These are phyloP conservation scores for Eupithecia abbreviata DNA, from an alignment of 2,888 invertebrate genomes.

Conservation along the genomic window DNA sequence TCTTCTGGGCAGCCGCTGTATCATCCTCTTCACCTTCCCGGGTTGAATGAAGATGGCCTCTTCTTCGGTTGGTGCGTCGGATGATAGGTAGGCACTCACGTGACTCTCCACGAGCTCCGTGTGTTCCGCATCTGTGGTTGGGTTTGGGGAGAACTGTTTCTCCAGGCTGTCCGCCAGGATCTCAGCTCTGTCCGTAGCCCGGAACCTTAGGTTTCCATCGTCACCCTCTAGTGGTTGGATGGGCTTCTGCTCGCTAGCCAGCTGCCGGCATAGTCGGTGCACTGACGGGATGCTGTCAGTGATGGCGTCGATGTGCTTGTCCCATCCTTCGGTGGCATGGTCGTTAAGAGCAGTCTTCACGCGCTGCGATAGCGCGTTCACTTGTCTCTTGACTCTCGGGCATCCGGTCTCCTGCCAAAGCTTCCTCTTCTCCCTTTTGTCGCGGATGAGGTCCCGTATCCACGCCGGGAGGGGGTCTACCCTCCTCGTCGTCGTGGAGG, in stretches of 20 bases:
- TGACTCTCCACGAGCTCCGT: neutral
- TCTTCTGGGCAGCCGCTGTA: neutral
- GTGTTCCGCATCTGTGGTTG: neutral
- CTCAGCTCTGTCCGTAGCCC: conserved; percentile 10
- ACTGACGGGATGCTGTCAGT: neutral
- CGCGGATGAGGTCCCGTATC: neutral
- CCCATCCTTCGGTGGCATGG: neutral
- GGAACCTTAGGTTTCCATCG: conserved; percentile 7
- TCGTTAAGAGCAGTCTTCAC: neutral
- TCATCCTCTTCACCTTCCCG: neutral
- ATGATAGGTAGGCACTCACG: neutral
- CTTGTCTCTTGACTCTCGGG: neutral
- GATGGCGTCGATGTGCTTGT: neutral
- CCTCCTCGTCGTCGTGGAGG: neutral
- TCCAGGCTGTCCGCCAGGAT: conserved; percentile 17
- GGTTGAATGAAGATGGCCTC: neutral
- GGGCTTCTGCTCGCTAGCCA: neutral
- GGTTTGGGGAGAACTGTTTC: conserved; percentile 15
- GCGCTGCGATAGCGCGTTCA: too few relatives aligned
- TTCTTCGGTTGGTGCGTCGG: neutral
- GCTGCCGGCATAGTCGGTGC: neutral
- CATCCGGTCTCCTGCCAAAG: neutral
- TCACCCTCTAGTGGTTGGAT: neutral
- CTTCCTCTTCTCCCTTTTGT: neutral
- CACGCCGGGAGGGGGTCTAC: neutral